A percentile compares a stretch with the other conserved stretches of the same genome.
Conservation (phyloP, 53 echinoderm and acorn worm species). For the Temnopleurus reevesii region DNA sequence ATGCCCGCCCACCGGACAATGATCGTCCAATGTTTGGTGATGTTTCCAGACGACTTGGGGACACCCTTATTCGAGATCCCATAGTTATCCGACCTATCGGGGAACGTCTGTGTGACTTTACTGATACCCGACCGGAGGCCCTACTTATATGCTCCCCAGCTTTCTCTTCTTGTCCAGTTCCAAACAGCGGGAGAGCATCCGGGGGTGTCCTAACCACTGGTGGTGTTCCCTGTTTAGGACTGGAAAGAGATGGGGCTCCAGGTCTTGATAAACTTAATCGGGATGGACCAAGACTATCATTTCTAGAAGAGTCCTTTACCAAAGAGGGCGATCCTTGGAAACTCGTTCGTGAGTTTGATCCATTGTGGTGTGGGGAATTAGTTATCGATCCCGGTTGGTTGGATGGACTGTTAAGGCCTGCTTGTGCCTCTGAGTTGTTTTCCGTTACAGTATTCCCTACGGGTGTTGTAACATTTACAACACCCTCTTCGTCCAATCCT, state of each 20-base stretch:
- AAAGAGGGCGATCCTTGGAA: not conserved
- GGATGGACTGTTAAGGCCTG: not conserved
- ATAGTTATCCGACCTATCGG: no score
- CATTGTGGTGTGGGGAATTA: not conserved
- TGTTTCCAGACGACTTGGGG: no score
- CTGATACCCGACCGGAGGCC: not conserved
- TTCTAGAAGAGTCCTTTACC: not conserved
- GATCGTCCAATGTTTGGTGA: no score
- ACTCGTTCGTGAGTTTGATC: not conserved
- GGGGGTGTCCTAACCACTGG: not conserved
- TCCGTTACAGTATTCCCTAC: not conserved
- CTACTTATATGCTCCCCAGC: not conserved
- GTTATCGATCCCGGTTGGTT: not conserved
- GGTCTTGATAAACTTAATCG: not conserved
- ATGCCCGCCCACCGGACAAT: no score
- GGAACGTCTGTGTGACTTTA: not conserved
- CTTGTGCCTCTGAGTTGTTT: not conserved
- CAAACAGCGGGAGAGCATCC: not conserved
- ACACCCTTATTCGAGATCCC: no score
- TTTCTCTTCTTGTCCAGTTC: not conserved
- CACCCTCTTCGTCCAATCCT: not conserved
- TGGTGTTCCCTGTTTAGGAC: not conserved
- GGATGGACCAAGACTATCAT: not conserved
- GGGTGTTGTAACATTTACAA: not conserved
- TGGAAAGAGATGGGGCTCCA: not conserved